Conservation (phyloP, 1,140 invertebrate species). For the Drosophila murphyi region DNA sequence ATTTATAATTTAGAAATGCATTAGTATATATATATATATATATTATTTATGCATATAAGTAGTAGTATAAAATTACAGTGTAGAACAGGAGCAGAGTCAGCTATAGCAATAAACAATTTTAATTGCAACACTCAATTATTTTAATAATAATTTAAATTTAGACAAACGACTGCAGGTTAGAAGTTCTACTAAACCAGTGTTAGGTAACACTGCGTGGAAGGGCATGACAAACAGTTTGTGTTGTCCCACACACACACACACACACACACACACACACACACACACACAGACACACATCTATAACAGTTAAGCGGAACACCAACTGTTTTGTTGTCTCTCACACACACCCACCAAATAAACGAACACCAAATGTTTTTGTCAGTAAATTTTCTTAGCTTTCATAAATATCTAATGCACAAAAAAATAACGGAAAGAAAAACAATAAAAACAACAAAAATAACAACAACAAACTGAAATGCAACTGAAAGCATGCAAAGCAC, state of each 20-base stretch:
- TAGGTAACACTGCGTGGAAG: constrained; percentile 4
- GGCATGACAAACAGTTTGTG: constrained; percentile 31
- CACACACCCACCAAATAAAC: neutral
- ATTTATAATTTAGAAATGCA: too few species aligned
- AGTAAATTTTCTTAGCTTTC: constrained; percentile 63
- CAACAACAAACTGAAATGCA: constrained; percentile 54
- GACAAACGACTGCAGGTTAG: too few species aligned
- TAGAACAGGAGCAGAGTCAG: too few species aligned
- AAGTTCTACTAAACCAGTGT: neutral
- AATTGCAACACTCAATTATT: too few species aligned
- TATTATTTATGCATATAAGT: too few species aligned
- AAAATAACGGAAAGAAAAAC: constrained; percentile 3
- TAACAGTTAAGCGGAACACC: neutral
- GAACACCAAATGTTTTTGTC: constrained; percentile 52
- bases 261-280: neutral
- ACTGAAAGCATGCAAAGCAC: constrained; percentile 66
- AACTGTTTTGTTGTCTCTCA: neutral
- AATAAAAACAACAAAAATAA: constrained; percentile 32
- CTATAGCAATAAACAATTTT: too few species aligned
- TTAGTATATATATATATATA: too few species aligned
- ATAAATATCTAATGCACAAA: constrained; percentile 69
- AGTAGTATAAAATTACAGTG: too few species aligned
- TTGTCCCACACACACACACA: neutral
- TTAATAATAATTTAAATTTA: too few species aligned
- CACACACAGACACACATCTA: too few species aligned